phyloP scores from a whole-genome alignment of 2,113 vertebrate species.

The Clinocottus analis region DNA sequence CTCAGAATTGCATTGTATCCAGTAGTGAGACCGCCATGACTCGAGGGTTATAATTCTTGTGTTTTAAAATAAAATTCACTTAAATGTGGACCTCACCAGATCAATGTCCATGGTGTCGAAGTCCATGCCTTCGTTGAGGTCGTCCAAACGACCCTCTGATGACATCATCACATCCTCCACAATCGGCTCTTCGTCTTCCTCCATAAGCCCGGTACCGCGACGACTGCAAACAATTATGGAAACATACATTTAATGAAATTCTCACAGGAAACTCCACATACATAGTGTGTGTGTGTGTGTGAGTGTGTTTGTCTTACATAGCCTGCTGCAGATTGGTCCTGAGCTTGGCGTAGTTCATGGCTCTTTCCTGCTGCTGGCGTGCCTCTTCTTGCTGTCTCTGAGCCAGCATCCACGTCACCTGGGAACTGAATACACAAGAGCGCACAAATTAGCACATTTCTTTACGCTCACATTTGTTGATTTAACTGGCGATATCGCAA shows the following conservation, averaged over 20 bases:
- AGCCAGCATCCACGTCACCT: slow-evolving; percentile 99
- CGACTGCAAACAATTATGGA: slow-evolving; percentile 83
- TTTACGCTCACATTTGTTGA: slow-evolving; percentile 9
- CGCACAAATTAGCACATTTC: slow-evolving; percentile 17
- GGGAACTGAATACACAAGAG: slow-evolving; percentile 85
- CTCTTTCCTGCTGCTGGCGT: slow-evolving; percentile 96
- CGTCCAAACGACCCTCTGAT: slow-evolving; percentile 97
- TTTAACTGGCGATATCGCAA: slow-evolving; percentile 17
- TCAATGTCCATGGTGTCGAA: slow-evolving; percentile 99
- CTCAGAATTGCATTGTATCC: neutral
- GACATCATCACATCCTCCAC: slow-evolving; percentile 99
- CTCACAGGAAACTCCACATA: neutral
- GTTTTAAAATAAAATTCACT: neutral
- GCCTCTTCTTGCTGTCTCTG: slow-evolving; percentile 96
- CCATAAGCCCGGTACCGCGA: slow-evolving; percentile 97
- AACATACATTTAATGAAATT: neutral
- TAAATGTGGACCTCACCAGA: slow-evolving; percentile 86
- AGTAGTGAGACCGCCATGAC: neutral
- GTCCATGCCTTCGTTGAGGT: slow-evolving; percentile 99
- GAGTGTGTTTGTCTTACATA: slow-evolving; percentile 86
- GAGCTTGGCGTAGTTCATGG: slow-evolving; percentile 98
- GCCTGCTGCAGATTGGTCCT: slow-evolving; percentile 98
- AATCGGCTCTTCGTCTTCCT: slow-evolving; percentile 98
- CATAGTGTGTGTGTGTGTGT: neutral
- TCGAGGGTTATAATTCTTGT: neutral